phyloP scores from a whole-genome alignment of 2,113 vertebrate species.

The Reinhardtius hippoglossoides region DNA sequence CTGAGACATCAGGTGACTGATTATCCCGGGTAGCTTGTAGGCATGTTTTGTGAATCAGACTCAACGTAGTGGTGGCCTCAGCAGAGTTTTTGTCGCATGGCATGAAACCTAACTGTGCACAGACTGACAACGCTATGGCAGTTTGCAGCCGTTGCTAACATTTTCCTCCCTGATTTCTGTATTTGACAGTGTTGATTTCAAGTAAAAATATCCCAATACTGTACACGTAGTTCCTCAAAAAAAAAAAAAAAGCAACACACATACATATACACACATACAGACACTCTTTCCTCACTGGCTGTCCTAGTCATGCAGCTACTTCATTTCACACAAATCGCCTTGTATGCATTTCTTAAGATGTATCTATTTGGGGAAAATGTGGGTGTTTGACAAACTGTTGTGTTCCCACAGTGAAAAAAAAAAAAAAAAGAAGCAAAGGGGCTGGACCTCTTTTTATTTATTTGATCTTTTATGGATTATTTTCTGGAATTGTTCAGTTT shows the following conservation, averaged over 20 bases:
- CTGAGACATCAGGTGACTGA: conserved; percentile 15
- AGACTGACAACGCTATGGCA: conserved; percentile 11
- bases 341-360: conserved; percentile 73
- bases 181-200: conserved; percentile 66
- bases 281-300: conserved; percentile 52
- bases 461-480: conserved; percentile 71
- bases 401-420: conserved; percentile 62
- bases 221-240: conserved; percentile 39
- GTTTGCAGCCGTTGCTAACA: conserved; percentile 33
- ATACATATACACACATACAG: conserved; percentile 9
- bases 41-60: conserved; percentile 11
- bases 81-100: conserved; percentile 22
- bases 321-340: conserved; percentile 79
- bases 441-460: conserved; percentile 82
- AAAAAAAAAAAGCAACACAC: neutral
- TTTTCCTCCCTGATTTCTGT: conserved; percentile 40
- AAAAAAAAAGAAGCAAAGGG: conserved; percentile 54
- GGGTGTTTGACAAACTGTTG: conserved; percentile 53
- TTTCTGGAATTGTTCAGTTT: conserved; percentile 68
- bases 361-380: conserved; percentile 44
- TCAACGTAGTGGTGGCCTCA: conserved; percentile 10
- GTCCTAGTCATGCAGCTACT: conserved; percentile 66
- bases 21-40: conserved; percentile 31
- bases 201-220: conserved; percentile 57
- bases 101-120: conserved; percentile 36